Base-by-base conservation (phyloP, 2,797 vertebrate species). In the Luscinia luscinia region DNA sequence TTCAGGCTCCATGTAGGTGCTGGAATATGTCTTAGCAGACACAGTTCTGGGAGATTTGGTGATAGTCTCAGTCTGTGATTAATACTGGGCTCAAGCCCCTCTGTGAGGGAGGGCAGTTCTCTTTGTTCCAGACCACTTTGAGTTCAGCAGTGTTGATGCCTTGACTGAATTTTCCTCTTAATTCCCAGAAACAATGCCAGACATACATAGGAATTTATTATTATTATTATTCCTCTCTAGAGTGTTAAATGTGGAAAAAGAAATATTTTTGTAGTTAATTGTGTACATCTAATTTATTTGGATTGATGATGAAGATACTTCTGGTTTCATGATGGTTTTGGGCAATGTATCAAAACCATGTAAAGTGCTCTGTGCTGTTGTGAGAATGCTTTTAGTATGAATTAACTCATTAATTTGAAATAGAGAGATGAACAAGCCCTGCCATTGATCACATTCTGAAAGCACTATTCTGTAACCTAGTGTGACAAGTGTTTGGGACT, bases 311-410 rank as follows among this genome's bases (percentile, higher is more conserved):
- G 59, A 79, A 82, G 32, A 46, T 26, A 12, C 9, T 77, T 70
- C 30, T 34, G 38, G 14, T 84, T 87, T 77, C 38, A 12, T 75
- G 52, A 14, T 2, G 1, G 12, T 57, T 89, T 89, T 21, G 66
- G 34, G 38, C 74, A 40, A n/a, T 28, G 55, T 27, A 48, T 93
- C 67, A 69, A 90, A 85, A 52, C 36, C n/a, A 22, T 34, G 7
- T 79, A 3, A 89, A 76, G 54, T 74, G n/a, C 40, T 89, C 76
- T 78, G 49, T 7, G 18, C 73, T 55, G 32, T 66, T 86, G 48
- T 79, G 52, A 79, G 62, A 86, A 54, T 84, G 45, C 49, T 76
- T 96, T 77, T 81, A 55, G 61, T 86, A 38, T 57, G 15, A 84
- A 84, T 55, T 40, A 87, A 41, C 45, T 95, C 14, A 76, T 76